Evolutionary conservation across 2,888 invertebrate genomes (phyloP).

Genomic region (Hypomecis punctinalis): DNA sequence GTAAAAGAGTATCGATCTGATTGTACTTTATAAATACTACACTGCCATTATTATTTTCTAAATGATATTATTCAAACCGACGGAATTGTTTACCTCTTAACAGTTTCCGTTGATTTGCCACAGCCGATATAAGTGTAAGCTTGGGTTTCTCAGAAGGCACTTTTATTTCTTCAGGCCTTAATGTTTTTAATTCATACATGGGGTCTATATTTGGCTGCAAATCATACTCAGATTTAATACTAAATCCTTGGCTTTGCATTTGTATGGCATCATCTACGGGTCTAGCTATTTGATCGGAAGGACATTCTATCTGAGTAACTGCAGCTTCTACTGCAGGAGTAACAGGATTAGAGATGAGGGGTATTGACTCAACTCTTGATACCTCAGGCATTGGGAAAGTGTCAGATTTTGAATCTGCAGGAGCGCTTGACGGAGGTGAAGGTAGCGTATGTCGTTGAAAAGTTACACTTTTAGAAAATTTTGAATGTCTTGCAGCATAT

Average conservation of each 20-base stretch:
- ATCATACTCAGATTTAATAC: constrained; percentile 65
- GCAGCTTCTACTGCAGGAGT: constrained; percentile 45
- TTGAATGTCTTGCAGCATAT: constrained; percentile 94
- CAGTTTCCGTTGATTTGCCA: constrained; percentile 85
- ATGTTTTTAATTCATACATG: constrained; percentile 68
- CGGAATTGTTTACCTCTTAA: constrained; percentile 75
- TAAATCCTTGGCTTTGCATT: constrained; percentile 54
- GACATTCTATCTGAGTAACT: constrained; percentile 45
- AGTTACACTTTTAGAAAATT: constrained; percentile 94
- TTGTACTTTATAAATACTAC: constrained; percentile 14
- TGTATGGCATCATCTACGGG: constrained; percentile 44
- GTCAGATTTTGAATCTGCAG: constrained; percentile 63
- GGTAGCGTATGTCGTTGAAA: constrained; percentile 94
- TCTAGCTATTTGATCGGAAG: constrained; percentile 54
- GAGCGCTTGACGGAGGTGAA: constrained; percentile 88
- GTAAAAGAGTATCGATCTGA: constrained; percentile 51
- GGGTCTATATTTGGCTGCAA: constrained; percentile 65
- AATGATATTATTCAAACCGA: background rate
- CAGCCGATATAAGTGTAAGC: constrained; percentile 83
- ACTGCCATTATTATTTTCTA: background rate
- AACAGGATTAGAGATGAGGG: constrained; percentile 51
- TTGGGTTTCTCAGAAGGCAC: constrained; percentile 84
- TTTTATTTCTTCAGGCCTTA: constrained; percentile 82
- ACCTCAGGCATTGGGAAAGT: constrained; percentile 72
- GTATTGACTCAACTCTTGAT: constrained; percentile 41